A percentile compares a stretch with the other conserved stretches of the same genome.
Conservation (phyloP, 2,113 vertebrate species). For the Xiphophorus couchianus region DNA sequence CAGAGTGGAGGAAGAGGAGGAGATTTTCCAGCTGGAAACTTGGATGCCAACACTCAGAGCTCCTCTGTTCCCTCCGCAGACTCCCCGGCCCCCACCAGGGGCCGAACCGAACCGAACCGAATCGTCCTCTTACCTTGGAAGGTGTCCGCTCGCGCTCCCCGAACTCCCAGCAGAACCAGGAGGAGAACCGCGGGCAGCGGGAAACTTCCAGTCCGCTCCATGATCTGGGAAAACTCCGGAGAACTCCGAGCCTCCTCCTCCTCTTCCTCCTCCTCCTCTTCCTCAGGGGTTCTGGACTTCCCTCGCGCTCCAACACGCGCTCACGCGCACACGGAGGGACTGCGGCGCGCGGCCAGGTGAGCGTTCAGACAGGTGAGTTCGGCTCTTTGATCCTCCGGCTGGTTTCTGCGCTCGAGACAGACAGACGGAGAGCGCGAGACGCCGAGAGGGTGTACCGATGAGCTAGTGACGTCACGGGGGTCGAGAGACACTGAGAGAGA, state of each 20-base stretch:
- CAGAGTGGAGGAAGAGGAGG: constrained; percentile 8
- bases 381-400: constrained; percentile 13
- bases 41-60: constrained; percentile 52
- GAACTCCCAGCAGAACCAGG: constrained; percentile 35
- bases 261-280: neutral
- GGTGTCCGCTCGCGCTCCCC: constrained; percentile 48
- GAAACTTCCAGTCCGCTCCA: constrained; percentile 61
- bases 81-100: neutral
- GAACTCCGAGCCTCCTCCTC: constrained; percentile 22
- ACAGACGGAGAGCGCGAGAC: constrained; percentile 9
- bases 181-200: constrained; percentile 25
- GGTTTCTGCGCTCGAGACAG: constrained; percentile 21
- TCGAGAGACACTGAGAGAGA: constrained; percentile 20
- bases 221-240: constrained; percentile 40
- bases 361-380: constrained; percentile 18
- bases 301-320: neutral
- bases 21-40: constrained; percentile 69
- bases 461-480: constrained; percentile 56
- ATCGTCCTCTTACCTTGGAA: constrained; percentile 49
- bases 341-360: constrained; percentile 10
- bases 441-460: constrained; percentile 23
- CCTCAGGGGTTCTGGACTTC: neutral
- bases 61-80: constrained; percentile 12
- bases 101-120: neutral
- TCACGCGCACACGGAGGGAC: neutral